Conservation (phyloP, 2,113 vertebrate genomes). For the Heterocephalus glaber region DNA sequence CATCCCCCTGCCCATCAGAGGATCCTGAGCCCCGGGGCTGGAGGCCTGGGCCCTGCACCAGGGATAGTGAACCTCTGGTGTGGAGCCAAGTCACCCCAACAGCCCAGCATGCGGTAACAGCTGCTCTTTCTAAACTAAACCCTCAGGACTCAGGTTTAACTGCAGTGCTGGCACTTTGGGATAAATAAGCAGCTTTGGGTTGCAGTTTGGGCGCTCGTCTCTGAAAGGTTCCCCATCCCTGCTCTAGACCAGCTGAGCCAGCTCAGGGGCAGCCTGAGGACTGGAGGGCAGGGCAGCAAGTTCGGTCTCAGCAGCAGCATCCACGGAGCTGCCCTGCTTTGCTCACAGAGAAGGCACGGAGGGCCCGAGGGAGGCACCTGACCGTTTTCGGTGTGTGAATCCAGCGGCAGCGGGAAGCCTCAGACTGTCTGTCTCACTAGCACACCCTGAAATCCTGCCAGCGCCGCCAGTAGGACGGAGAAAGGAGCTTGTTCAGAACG, state of each 20-base stretch:
- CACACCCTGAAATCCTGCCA: background rate
- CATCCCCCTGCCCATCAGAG: fast-evolving
- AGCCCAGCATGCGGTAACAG: background rate
- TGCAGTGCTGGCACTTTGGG: background rate
- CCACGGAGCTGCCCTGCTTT: too few species aligned
- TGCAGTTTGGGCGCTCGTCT: background rate
- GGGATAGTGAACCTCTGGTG: fast-evolving
- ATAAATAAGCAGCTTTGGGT: background rate
- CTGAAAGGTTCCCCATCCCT: background rate
- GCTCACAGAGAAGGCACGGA: background rate
- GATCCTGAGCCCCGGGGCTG: background rate
- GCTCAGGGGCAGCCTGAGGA: background rate
- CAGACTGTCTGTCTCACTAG: fast-evolving
- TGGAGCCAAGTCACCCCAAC: background rate
- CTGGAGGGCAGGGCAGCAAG: background rate
- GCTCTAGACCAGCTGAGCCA: background rate
- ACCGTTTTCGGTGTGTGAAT: fast-evolving
- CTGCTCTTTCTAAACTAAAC: background rate
- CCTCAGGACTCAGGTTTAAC: background rate
- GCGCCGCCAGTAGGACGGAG: background rate
- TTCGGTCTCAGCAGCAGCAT: fast-evolving
- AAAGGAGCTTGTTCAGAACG: background rate
- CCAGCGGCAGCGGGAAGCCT: background rate
- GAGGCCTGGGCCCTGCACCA: background rate
- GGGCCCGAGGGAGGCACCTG: background rate